Evolutionary conservation across 1,140 invertebrate species (phyloP), one percentile per base, ranked within the genome.

Genomic region (Micrasema minimum): DNA sequence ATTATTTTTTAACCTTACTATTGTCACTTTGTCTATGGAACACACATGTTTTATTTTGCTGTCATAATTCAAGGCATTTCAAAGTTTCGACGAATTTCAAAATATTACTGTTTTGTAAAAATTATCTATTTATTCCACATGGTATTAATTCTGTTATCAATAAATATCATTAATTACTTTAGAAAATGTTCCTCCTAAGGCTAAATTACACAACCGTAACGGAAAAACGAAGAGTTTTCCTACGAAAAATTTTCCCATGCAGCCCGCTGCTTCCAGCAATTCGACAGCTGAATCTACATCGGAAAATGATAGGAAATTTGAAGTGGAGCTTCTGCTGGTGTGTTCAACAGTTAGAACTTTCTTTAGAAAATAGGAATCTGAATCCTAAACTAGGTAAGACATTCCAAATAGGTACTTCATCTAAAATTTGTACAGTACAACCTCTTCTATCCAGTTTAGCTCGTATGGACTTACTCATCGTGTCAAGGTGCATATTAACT

Each of bases 301-400:
- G 41, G 87, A 90, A 78, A 81, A 83, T 1, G 86, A 88, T n/a
- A 82, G 87, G 77, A 88, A 89, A 76, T 92, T 92, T 78, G 89
- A 92, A 78, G 71, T 91, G 16, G 91, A 93, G 78, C 78, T 92
- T 16, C n/a, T 91, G 87, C 76, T 93, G 91, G 91, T 93, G 91
- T 75, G 89, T 92, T 61, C 89, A 92, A 75, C 89, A 92, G 71
- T 77, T 92, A 53, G 87, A 92, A 78, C 79, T 74, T 23, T 83
- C 84, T 6, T 79, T 92, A 31, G 76, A 77, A 12, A 83, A 83
- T 12, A 87, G 87, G 43, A 91, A 90, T 76, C 80, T 90, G 18
- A 85, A 83, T 53, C 83, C 87, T 31, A 90, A 87, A 80, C 86
- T 91, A 85, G 77, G 86, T 88, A 82, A 80, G 26, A 31, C n/a